A percentile compares a stretch with the other conserved stretches of the same genome.
phyloP scores from a whole-genome alignment of 1,140 invertebrate genomes.

The Bombus terrestris region DNA sequence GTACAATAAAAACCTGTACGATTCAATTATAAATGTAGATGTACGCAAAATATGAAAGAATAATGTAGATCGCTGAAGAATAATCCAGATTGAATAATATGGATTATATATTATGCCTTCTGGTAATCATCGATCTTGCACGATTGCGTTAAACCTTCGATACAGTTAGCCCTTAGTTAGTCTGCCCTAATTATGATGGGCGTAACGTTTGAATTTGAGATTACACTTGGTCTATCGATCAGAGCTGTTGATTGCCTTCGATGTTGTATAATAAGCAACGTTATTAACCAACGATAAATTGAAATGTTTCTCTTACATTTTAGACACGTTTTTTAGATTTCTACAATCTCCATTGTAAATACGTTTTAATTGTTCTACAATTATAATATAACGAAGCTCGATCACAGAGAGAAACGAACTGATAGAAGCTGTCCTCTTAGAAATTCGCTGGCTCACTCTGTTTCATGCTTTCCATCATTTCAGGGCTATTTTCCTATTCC shows the following conservation, averaged over 20 bases:
- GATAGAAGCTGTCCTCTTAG: background rate
- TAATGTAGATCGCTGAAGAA: background rate
- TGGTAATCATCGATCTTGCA: constrained; percentile 1
- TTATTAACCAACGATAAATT: constrained; percentile 13
- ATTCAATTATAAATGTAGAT: background rate
- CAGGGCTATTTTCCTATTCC: constrained; percentile 84
- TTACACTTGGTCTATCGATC: constrained; percentile 43
- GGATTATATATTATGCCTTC: background rate
- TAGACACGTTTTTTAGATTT: too few relatives aligned
- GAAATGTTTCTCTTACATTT: background rate
- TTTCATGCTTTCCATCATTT: background rate
- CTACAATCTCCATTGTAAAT: too few relatives aligned
- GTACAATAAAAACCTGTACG: background rate
- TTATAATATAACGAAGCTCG: too few relatives aligned
- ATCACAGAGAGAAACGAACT: background rate
- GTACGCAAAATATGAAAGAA: background rate
- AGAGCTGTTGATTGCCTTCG: constrained; percentile 22
- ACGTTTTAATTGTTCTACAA: too few relatives aligned
- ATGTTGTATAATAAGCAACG: constrained; percentile 36
- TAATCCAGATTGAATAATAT: background rate
- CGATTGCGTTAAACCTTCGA: constrained; percentile 24
- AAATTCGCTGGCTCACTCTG: background rate
- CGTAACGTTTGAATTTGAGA: constrained; percentile 42
- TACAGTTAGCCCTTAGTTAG: constrained; percentile 51
- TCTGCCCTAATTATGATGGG: constrained; percentile 47